phyloP scores from a whole-genome alignment of 2,797 vertebrate species.

The Macroramphosus scolopax region DNA sequence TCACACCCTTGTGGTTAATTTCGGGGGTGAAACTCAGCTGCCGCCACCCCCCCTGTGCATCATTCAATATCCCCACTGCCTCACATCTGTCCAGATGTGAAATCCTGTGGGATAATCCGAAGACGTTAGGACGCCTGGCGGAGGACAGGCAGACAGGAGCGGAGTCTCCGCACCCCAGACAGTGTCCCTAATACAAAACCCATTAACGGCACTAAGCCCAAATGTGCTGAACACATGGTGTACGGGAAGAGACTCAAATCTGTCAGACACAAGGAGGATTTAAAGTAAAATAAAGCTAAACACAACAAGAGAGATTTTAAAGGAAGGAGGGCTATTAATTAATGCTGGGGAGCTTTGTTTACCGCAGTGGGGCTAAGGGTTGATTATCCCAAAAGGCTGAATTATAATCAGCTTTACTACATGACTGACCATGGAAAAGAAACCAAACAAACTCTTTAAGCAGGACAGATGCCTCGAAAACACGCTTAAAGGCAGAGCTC shows the following conservation, averaged over 20 bases:
- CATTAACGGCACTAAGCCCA: constrained; percentile 43
- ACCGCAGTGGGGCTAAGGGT: constrained; percentile 32
- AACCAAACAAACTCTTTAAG: constrained; percentile 28
- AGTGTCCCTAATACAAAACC: constrained; percentile 45
- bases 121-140: constrained; percentile 30
- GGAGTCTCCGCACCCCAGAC: constrained; percentile 21
- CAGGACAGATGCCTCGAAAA: constrained; percentile 15
- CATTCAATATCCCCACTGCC: background rate
- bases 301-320: constrained; percentile 17
- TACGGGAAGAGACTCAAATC: constrained; percentile 33
- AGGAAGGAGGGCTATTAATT: constrained; percentile 35
- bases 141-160: constrained; percentile 12
- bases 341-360: constrained; percentile 57
- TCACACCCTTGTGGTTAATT: constrained; percentile 25
- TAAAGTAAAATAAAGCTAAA: constrained; percentile 25
- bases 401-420: constrained; percentile 72
- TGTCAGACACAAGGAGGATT: constrained; percentile 38
- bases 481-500: too few species aligned
- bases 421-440: constrained; percentile 38
- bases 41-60: background rate
- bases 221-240: constrained; percentile 49
- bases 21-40: constrained; percentile 29
- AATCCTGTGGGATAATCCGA: constrained; percentile 53
- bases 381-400: constrained; percentile 55
- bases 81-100: constrained; percentile 47